phyloP scores from a whole-genome alignment of 2,797 vertebrate genomes.

The Adelosebastes latens region DNA sequence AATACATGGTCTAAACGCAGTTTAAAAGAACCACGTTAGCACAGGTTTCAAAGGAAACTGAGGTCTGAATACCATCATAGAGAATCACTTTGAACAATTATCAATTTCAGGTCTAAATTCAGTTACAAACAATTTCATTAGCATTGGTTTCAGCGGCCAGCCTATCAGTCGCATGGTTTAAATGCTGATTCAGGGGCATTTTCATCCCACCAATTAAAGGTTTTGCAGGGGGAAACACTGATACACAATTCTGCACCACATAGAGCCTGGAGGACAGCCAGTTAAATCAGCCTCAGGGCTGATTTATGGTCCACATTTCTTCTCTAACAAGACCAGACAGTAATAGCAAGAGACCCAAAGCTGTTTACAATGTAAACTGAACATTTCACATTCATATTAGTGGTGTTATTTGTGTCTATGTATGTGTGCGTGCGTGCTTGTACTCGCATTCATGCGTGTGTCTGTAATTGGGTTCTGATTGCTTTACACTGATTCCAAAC shows the following conservation, averaged over 20 bases:
- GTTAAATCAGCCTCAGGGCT: constrained; percentile 36
- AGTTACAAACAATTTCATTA: constrained; percentile 23
- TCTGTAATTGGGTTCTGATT: constrained; percentile 22
- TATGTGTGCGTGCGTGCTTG: background rate
- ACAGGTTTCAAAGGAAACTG: constrained; percentile 23
- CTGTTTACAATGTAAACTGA: constrained; percentile 32
- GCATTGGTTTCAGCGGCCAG: constrained; percentile 20
- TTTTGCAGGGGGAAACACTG: constrained; percentile 31
- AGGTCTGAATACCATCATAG: background rate
- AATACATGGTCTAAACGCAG: constrained; percentile 16
- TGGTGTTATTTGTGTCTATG: background rate
- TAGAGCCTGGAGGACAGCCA: constrained; percentile 39
- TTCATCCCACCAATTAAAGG: constrained; percentile 35
- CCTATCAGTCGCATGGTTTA: background rate
- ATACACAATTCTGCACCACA: constrained; percentile 36
- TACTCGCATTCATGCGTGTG: accelerated
- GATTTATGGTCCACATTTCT: constrained; percentile 60
- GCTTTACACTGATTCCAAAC: constrained; percentile 2
- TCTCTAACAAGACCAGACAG: constrained; percentile 42
- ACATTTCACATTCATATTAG: constrained; percentile 16
- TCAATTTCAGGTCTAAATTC: constrained; percentile 6
- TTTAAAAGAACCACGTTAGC: constrained; percentile 20
- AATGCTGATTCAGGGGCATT: constrained; percentile 47
- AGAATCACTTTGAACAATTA: background rate
- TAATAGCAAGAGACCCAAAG: constrained; percentile 32